These are phyloP conservation scores for Brachymystax lenok DNA, from an alignment of 2,797 vertebrate species.

Conservation along the genomic window DNA sequence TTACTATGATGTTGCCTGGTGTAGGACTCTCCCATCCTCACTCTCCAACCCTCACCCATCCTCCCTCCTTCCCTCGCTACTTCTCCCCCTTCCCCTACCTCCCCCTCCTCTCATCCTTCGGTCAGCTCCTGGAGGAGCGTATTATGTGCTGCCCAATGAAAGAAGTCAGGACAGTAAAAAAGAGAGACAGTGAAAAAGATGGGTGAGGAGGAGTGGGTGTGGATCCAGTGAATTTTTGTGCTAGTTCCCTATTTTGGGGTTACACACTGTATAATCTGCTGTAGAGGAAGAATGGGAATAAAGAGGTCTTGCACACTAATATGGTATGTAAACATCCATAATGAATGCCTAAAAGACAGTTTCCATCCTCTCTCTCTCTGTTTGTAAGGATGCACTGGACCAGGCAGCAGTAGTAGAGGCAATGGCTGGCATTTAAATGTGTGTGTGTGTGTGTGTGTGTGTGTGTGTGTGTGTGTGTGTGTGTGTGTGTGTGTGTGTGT, in stretches of 20 bases:
- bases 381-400: background rate
- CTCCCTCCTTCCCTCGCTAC: no score
- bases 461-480: no score
- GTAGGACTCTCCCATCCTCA: background rate
- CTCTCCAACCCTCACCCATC: no score
- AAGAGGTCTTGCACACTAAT: background rate
- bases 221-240: background rate
- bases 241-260: background rate
- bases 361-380: background rate
- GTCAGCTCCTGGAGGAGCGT: conserved; percentile 25
- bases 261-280: background rate
- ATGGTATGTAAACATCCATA: background rate
- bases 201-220: conserved; percentile 35
- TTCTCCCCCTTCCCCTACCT: no score
- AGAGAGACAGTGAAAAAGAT: conserved; percentile 17
- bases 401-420: background rate
- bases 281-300: background rate
- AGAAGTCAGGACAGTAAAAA: conserved; percentile 63
- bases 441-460: no score
- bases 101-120: background rate
- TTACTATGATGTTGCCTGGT: background rate
- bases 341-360: background rate
- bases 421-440: background rate
- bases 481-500: background rate
- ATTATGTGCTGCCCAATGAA: conserved; percentile 59